These are phyloP conservation scores for Pelosia muscerda DNA, from an alignment of 2,888 invertebrate genomes.

Conservation along the genomic window DNA sequence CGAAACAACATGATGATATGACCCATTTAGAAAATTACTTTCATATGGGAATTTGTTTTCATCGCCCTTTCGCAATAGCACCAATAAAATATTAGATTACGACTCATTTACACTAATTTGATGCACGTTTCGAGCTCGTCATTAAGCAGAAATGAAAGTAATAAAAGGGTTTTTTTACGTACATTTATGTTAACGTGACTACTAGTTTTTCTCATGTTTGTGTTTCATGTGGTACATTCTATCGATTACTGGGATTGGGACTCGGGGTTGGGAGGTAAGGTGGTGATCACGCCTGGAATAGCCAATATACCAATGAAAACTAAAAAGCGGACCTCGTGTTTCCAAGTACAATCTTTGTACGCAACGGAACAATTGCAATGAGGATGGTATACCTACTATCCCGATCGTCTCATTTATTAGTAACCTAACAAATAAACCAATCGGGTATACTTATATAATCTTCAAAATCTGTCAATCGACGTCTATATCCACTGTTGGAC, in stretches of 20 bases:
- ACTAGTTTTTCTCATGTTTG: no score
- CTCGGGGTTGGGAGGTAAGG: no score
- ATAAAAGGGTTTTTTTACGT: neutral
- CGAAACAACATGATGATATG: neutral
- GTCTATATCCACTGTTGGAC: no score
- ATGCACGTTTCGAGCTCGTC: neutral
- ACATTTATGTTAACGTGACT: neutral
- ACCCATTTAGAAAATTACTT: constrained; percentile 5
- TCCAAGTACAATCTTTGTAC: no score
- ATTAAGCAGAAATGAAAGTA: constrained; percentile 4
- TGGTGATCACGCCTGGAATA: no score
- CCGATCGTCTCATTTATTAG: neutral
- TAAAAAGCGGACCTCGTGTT: no score
- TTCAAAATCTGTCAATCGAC: no score
- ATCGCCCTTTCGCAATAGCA: neutral
- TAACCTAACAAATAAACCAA: neutral
- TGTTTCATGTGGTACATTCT: no score
- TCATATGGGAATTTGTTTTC: constrained; percentile 5
- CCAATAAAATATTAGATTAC: constrained; percentile 10
- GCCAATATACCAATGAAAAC: no score
- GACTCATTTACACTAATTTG: constrained; percentile 13
- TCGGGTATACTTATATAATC: neutral
- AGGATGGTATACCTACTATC: no score
- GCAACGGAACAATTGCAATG: no score
- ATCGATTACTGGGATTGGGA: no score